Base-by-base conservation (phyloP, 1,140 invertebrate genomes). In the Halyomorpha halys region DNA sequence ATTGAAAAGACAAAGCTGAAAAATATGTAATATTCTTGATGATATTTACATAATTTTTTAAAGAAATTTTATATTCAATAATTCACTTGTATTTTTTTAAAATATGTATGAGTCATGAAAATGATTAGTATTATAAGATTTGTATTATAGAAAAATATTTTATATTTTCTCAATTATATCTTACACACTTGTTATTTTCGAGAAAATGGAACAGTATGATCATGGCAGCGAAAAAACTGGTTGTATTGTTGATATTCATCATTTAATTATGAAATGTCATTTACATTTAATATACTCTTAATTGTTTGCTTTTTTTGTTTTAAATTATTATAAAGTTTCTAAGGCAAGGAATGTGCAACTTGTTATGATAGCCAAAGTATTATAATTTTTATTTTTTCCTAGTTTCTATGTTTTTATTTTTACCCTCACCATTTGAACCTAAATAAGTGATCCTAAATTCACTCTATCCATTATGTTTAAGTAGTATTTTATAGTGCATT, bases 71-170 rank as follows among this genome's bases (percentile, higher is more conserved):
- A 39, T 60, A 30, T 34, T 60, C 59, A 60, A 39, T 60, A 39
- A 16, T 49, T 49, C 47, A 49, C 21, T 21, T 49, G 47, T 49
- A 49, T 49, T 49, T 49, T 49, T 49, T 49, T 49, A 49, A 49
- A 49, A 21, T 19, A 19, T 19, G n/a, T 49, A 21, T 49, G 47
- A 19, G 47, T 49, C 21, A 39, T 39, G 34, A 16, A 56, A 23
- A 56, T 23, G 21, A 56, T 59, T 27, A 59, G 15, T 34, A 18
- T 59, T 39, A 44, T 44, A 44, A 61, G 23, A 59, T 59, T 30
- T 61, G 59, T 61, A 61, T 45, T n/a, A 61, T 44, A 61, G 23
- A 39, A 21, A 39, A n/a, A 44, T 49, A 49, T 61, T 21, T 61
- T 39, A 21, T 44, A 61, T 61, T 61, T 61, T 44, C 39, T 44